Conservation (phyloP, 2,797 vertebrate genomes). For the Orestias chungarensis region DNA sequence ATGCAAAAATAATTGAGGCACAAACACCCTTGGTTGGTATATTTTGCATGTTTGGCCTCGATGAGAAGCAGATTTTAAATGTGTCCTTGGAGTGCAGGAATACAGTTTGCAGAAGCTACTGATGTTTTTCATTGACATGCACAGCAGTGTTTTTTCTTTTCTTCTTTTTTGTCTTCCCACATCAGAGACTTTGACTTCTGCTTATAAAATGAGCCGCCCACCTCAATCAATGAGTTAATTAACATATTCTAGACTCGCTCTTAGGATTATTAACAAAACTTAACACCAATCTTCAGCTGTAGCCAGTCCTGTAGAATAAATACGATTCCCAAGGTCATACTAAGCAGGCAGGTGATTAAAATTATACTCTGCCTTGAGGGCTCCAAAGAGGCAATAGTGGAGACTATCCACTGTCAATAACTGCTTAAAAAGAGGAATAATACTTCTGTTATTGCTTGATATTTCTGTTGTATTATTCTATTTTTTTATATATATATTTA, state of each 20-base stretch:
- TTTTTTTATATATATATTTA: no score
- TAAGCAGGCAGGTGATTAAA: slow-evolving; percentile 71
- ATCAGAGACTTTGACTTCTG: slow-evolving; percentile 69
- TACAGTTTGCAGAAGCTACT: slow-evolving; percentile 50
- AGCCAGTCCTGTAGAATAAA: slow-evolving; percentile 61
- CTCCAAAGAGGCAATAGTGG: slow-evolving; percentile 36
- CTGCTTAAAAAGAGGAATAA: slow-evolving; percentile 35
- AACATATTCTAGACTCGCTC: slow-evolving; percentile 72
- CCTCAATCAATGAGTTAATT: slow-evolving; percentile 78
- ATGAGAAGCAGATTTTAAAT: slow-evolving; percentile 56
- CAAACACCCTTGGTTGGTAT: slow-evolving; percentile 38
- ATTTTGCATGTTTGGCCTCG: slow-evolving; percentile 52
- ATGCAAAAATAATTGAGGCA: slow-evolving; percentile 51
- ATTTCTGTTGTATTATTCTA: slow-evolving; percentile 42
- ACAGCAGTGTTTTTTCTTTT: slow-evolving; percentile 36
- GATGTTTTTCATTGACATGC: slow-evolving; percentile 70
- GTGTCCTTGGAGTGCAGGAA: slow-evolving; percentile 67
- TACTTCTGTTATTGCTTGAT: slow-evolving; percentile 23
- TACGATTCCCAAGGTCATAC: slow-evolving; percentile 65
- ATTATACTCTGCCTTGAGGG: slow-evolving; percentile 62
- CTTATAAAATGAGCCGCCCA: slow-evolving; percentile 77
- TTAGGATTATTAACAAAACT: slow-evolving; percentile 70
- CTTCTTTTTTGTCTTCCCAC: slow-evolving; percentile 60
- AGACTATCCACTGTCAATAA: slow-evolving; percentile 37
- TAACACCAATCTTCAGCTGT: slow-evolving; percentile 62